A percentile compares a stretch with the other conserved stretches of the same genome.
Evolutionary conservation across 1,140 invertebrate genomes (phyloP).

Genomic region (Helicoverpa zea): DNA sequence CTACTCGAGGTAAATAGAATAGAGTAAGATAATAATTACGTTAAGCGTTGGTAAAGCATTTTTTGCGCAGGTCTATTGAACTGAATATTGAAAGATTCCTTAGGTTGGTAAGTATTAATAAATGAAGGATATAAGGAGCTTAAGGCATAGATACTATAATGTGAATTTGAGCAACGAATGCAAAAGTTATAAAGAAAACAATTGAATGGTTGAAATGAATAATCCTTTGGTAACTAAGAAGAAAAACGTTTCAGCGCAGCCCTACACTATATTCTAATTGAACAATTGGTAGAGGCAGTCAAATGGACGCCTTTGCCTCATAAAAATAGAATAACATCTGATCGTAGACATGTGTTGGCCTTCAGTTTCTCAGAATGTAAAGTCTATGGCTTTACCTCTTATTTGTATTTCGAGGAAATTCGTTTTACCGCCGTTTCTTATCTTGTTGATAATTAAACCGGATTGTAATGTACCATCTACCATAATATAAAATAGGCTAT

Average conservation of each 20-base stretch:
- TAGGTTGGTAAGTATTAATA: no score
- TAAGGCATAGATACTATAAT: no score
- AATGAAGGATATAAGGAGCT: no score
- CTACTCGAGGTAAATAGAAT: no score
- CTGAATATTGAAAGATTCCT: no score
- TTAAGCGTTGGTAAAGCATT: no score
- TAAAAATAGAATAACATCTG: conserved; percentile 29
- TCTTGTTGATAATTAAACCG: background rate
- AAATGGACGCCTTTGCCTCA: conserved; percentile 38
- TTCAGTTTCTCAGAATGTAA: conserved; percentile 8
- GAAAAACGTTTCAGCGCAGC: background rate
- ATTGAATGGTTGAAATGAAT: no score
- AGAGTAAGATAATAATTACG: no score
- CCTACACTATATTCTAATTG: conserved; percentile 39
- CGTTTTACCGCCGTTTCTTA: background rate
- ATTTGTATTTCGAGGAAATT: background rate
- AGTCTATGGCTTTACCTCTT: background rate
- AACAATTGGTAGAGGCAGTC: conserved; percentile 38
- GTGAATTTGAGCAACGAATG: no score
- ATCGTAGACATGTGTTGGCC: conserved; percentile 14
- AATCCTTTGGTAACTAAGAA: background rate
- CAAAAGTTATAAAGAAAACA: no score
- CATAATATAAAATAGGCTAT: background rate
- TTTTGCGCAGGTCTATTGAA: no score
- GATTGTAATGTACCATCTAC: no score